Evolutionary conservation across 2,797 vertebrate genomes (phyloP), one percentile per base, ranked within the genome.

Genomic region (Melanogrammus aeglefinus): DNA sequence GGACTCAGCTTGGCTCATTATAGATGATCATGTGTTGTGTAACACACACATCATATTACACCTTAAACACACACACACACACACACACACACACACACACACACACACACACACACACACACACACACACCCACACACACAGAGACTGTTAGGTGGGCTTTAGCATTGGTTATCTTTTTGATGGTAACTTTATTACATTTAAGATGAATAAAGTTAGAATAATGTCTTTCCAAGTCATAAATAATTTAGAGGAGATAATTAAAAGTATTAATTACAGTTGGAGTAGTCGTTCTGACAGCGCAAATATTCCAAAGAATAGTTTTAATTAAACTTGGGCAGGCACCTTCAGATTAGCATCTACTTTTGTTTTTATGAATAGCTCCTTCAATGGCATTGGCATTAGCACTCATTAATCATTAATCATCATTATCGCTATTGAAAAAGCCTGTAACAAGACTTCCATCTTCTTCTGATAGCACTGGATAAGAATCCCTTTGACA

Each of bases 1-100:
- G 57, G n/a, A n/a, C 57, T 63, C 57, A n/a, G 57, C 24, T 63
- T 24, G n/a, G 57, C 57, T 63, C n/a, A 63, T 63, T 63, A 63
- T 63, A 63, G 57, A 63, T 63, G 57, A 63, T 63, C 4, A 63
- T 63, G 57, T 63, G 57, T 63, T 24, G 57, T 63, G 57, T 7
- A 63, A 63, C n/a, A 63, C 57, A n/a, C 57, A n/a, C 57, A 63
- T 24, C 21, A 24, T n/a, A 57, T n/a, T 44, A 44, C 41, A 44
- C 41, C 41, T 44, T 21, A 51, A 51, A 51, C 47, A 51, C 44
- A 47, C 44, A 47, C 44, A 47, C 44, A 63, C n/a, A 63, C 57
- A n/a, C 57, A n/a, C 57, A 63, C 47, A 51, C 44, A 51, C 44
- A 47, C 44, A 47, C 44, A 47, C 16, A 47, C 41, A 44, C 12